A percentile compares a stretch with the other conserved stretches of the same genome.
These are phyloP conservation scores for Haliclystus octoradiatus DNA, from an alignment of 30 jellyfish, hydroid and myxozoan species.

Conservation along the genomic window DNA sequence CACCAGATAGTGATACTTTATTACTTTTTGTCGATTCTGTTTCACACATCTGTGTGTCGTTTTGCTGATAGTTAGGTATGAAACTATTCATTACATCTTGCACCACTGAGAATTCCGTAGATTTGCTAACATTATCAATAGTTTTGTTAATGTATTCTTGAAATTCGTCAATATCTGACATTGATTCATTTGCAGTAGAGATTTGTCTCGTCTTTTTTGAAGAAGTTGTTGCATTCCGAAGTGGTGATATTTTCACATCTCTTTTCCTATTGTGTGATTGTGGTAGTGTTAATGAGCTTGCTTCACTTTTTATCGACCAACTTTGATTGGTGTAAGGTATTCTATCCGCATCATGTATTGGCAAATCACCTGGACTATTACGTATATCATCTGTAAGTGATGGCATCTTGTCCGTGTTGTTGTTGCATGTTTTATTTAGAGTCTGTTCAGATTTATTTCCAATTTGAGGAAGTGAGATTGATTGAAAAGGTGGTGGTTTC, in stretches of 20 bases:
- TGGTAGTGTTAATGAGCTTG: background rate
- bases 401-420: too few relatives aligned
- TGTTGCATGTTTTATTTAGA: too few relatives aligned
- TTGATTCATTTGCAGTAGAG: background rate
- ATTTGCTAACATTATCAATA: background rate
- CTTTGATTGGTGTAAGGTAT: too few relatives aligned
- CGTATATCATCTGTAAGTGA: too few relatives aligned
- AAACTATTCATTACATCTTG: too few relatives aligned
- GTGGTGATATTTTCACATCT: background rate
- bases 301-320: background rate
- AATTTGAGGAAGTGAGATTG: background rate
- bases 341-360: too few relatives aligned
- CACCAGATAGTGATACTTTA: background rate
- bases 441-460: background rate
- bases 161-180: too few relatives aligned
- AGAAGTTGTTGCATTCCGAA: background rate
- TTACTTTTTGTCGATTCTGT: background rate
- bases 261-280: background rate
- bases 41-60: background rate
- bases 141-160: background rate
- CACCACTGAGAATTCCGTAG: too few relatives aligned
- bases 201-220: too few relatives aligned
- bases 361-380: too few relatives aligned
- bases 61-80: too few relatives aligned
- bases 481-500: background rate